Evolutionary conservation across 2,888 invertebrate genomes (phyloP).

Genomic region (Euzophera pinguis): DNA sequence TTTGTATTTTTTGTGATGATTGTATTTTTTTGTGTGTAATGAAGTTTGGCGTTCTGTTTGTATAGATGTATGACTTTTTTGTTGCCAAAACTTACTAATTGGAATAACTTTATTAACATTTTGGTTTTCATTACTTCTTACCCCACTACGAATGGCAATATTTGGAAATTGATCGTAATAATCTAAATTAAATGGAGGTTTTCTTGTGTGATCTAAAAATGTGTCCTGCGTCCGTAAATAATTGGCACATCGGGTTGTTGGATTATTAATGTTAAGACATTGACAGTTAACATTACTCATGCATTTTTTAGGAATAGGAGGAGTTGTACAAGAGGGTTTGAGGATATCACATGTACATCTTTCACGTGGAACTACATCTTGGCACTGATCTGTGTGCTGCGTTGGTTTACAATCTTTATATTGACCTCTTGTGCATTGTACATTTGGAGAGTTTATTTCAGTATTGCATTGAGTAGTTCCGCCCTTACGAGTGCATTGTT

Average conservation of each 20-base stretch:
- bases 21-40: slow-evolving; percentile 13
- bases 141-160: slow-evolving; percentile 38
- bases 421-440: slow-evolving; percentile 30
- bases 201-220: slow-evolving; percentile 27
- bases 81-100: background rate
- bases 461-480: background rate
- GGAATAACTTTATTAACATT: background rate
- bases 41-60: background rate
- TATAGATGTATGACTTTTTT: background rate
- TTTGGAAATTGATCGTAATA: slow-evolving; percentile 47
- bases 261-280: slow-evolving; percentile 19
- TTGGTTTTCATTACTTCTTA: slow-evolving; percentile 21
- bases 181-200: slow-evolving; percentile 28
- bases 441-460: slow-evolving; percentile 23
- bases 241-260: slow-evolving; percentile 21
- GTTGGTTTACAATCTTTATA: slow-evolving; percentile 22
- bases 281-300: slow-evolving; percentile 28
- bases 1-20: slow-evolving; percentile 39
- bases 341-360: slow-evolving; percentile 39
- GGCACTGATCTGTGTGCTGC: background rate
- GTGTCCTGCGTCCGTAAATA: slow-evolving; percentile 25
- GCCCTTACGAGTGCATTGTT: slow-evolving; percentile 42
- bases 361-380: slow-evolving; percentile 18
- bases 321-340: slow-evolving; percentile 24
- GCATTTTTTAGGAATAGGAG: slow-evolving; percentile 22